These are phyloP conservation scores for Leptinotarsa defecta DNA, from an alignment of 1,140 invertebrate genomes.

Conservation along the genomic window DNA sequence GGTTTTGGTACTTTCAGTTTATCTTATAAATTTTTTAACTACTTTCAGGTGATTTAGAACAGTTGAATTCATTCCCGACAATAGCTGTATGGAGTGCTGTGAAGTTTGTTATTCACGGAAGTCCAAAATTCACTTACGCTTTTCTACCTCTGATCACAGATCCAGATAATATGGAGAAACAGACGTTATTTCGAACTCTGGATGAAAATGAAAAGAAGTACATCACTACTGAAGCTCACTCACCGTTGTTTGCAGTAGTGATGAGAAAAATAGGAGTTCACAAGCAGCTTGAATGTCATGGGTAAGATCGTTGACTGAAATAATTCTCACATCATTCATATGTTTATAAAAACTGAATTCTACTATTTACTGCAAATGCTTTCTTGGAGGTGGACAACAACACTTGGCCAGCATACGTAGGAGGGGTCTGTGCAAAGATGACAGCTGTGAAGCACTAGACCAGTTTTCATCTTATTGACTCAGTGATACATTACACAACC, in stretches of 20 bases:
- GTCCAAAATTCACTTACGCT: constrained; percentile 61
- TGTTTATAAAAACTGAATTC: too few relatives aligned
- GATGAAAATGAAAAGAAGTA: constrained; percentile 61
- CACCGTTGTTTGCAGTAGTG: constrained; percentile 87
- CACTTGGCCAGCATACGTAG: too few relatives aligned
- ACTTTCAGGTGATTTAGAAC: constrained; percentile 54
- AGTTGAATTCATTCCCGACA: constrained; percentile 81
- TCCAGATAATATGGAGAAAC: constrained; percentile 76
- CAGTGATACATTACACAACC: too few relatives aligned
- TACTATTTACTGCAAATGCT: too few relatives aligned
- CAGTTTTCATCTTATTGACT: too few relatives aligned
- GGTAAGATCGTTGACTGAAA: constrained; percentile 47
- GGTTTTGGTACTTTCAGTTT: too few relatives aligned
- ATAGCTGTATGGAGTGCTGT: constrained; percentile 91
- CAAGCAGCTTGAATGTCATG: constrained; percentile 85
- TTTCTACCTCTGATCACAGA: constrained; percentile 87
- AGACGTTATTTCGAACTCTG: constrained; percentile 65
- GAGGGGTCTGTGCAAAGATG: too few relatives aligned
- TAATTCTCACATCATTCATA: too few relatives aligned
- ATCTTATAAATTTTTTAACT: not conserved
- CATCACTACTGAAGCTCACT: constrained; percentile 64
- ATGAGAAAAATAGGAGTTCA: constrained; percentile 81
- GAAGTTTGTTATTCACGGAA: constrained; percentile 67
- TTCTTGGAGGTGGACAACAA: too few relatives aligned
- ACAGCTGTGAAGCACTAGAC: too few relatives aligned